Evolutionary conservation across 2,797 vertebrate species (phyloP).

Genomic region (Craterocephalus amniculus): DNA sequence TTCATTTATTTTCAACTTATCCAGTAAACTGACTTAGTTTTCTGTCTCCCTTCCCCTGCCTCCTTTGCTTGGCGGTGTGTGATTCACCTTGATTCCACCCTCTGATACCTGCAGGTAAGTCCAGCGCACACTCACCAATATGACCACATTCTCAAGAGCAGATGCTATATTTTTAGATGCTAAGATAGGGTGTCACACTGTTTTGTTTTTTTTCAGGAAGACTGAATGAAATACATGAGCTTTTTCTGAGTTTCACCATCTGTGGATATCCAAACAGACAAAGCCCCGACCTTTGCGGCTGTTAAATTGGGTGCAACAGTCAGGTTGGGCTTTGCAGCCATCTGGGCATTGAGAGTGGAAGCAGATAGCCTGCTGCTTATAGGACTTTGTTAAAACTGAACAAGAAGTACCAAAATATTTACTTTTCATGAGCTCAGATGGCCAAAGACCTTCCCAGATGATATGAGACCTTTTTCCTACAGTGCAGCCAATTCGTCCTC

Average conservation of each 20-base stretch:
- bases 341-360: conserved; percentile 28
- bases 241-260: conserved; percentile 19
- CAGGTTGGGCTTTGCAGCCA: conserved; percentile 21
- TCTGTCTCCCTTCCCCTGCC: conserved; percentile 35
- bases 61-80: conserved; percentile 11
- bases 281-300: conserved; percentile 28
- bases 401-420: conserved; percentile 34
- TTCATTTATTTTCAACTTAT: conserved; percentile 49
- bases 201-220: neutral
- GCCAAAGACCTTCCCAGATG: conserved; percentile 14
- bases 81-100: conserved; percentile 40
- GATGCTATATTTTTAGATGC: neutral
- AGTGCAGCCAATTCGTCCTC: neutral
- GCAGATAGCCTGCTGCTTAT: conserved; percentile 22
- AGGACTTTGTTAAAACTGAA: neutral
- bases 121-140: conserved; percentile 14
- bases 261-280: conserved; percentile 28
- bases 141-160: neutral
- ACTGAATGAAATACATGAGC: neutral
- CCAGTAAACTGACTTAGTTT: conserved; percentile 57
- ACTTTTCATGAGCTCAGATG: conserved; percentile 17
- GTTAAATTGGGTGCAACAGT: conserved; percentile 20
- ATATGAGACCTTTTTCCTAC: conserved; percentile 14
- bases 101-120: conserved; percentile 68
- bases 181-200: neutral